Base-by-base conservation (phyloP, 2,113 vertebrate genomes). In the Nannospalax galili region DNA sequence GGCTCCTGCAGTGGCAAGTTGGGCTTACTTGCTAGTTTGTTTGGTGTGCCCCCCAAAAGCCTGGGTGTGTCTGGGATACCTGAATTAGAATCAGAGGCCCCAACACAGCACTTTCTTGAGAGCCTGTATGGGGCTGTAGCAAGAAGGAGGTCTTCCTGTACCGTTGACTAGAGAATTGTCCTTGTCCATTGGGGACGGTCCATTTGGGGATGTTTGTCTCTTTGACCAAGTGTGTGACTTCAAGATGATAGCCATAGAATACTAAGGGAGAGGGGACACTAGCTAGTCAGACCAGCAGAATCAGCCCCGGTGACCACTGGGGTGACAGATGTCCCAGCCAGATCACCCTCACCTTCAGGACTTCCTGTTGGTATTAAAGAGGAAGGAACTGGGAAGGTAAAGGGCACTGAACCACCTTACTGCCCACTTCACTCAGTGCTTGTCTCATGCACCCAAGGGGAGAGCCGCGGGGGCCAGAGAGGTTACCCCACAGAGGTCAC, bases 321-420 rank as follows among this genome's bases (percentile, higher is more conserved):
- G 52, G 19, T 84, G 82, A 19, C 58, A 69, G 42, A 52, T 26
- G 3, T 69, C 82, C 48, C 1, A 24, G 82, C 6, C 64, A 84
- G 30, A 20, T 67, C 14, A 11, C 19, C 42, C 62, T 65, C 4
- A 90, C 9, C 24, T 4, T 24, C 35, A 16, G 62, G 60, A 84
- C 65, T 26, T 77, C 65, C 62, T 37, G 7, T 32, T 14, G 64
- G n/a, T 22, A 37, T 20, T 67, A 8, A 16, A 40, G 65, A 84
- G 45, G 24, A 45, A 35, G 32, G 35, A 14, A 56, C 19, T 30
- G 28, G 30, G n/a, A 17, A 5, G 45, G 69, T 7, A 20, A 19
- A 14, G 16, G 7, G 15, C 7, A 9, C 11, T 42, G 12, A 40
- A 1, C 48, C 7, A 17, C 17, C 5, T 10, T 7, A 0, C 12